Evolutionary conservation across 1,140 invertebrate species (phyloP).

Genomic region (Heliothis subflexa): DNA sequence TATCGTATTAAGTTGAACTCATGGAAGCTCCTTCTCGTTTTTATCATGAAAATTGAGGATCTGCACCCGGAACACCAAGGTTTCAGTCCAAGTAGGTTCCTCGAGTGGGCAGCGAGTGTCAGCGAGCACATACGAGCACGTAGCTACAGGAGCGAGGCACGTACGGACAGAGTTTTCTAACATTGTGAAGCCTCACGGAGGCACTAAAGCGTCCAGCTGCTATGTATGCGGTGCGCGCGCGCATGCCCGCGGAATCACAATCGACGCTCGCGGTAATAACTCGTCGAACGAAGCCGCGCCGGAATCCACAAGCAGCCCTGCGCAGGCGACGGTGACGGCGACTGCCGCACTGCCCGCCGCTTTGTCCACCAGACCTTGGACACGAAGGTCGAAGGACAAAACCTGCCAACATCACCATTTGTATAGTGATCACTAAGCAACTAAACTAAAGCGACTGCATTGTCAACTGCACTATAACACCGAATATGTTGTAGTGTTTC

Average conservation of each 20-base stretch:
- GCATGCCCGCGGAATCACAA: conserved; percentile 67
- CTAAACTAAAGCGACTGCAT: too few relatives aligned
- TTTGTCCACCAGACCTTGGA: conserved; percentile 10
- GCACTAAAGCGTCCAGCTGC: conserved; percentile 51
- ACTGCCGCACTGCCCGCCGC: neutral
- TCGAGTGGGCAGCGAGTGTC: neutral
- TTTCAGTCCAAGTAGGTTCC: too few relatives aligned
- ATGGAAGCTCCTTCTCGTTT: too few relatives aligned
- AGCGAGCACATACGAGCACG: conserved; percentile 35
- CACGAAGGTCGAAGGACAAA: neutral
- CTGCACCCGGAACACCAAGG: too few relatives aligned
- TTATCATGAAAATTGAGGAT: too few relatives aligned
- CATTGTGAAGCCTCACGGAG: conserved; percentile 49
- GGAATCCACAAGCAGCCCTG: conserved; percentile 65
- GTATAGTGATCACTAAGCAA: too few relatives aligned
- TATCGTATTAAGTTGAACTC: too few relatives aligned
- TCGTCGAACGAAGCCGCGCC: conserved; percentile 57
- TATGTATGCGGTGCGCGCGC: conserved; percentile 59
- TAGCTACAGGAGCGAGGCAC: conserved; percentile 47
- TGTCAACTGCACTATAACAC: too few relatives aligned
- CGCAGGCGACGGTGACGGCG: neutral
- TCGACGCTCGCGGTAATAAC: conserved; percentile 70
- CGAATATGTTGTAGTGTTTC: too few relatives aligned
- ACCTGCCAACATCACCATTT: too few relatives aligned
- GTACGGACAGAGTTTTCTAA: conserved; percentile 57